Conservation (phyloP, 2,888 invertebrate species). For the Tenthredo mesomela region DNA sequence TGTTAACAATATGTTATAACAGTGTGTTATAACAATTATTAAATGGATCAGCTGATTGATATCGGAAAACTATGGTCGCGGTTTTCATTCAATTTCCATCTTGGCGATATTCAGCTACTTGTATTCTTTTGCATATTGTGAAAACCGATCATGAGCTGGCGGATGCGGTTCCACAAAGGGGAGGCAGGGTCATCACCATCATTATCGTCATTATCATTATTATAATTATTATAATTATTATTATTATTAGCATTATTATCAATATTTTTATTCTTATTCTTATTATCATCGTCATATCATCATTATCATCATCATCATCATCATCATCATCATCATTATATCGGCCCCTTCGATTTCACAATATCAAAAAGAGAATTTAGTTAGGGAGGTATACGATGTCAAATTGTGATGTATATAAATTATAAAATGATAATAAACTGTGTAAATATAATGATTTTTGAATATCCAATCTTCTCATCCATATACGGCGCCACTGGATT, state of each 20-base stretch:
- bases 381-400: not conserved
- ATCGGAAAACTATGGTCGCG: not conserved
- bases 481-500: not conserved
- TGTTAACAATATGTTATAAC: not conserved
- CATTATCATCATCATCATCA: not conserved
- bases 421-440: constrained; percentile 29
- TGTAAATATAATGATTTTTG: constrained; percentile 17
- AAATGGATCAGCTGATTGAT: not conserved
- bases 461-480: not conserved
- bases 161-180: not conserved
- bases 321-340: not conserved
- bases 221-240: not conserved
- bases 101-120: not conserved
- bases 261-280: not conserved
- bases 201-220: not conserved
- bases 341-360: not conserved
- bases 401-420: constrained; percentile 31
- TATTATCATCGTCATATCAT: no score
- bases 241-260: not conserved
- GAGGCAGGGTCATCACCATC: not conserved
- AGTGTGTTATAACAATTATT: not conserved
- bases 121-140: constrained; percentile 6
- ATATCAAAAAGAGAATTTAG: not conserved
- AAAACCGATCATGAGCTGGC: not conserved
- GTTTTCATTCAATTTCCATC: not conserved